These are phyloP conservation scores for Xyrauchen texanus DNA, from an alignment of 2,113 vertebrate genomes.

Conservation along the genomic window DNA sequence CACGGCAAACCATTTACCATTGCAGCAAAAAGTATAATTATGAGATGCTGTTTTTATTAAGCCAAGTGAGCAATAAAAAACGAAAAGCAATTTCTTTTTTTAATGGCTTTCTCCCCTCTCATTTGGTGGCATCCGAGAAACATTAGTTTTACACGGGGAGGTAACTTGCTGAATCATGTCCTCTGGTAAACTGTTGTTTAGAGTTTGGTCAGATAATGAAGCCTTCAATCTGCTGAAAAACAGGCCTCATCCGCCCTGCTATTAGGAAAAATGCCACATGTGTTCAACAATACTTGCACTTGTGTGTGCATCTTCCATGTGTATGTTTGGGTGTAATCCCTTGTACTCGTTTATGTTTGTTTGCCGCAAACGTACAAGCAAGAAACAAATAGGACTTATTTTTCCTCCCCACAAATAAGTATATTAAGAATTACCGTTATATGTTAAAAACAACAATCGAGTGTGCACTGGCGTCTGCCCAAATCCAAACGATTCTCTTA, in stretches of 20 bases:
- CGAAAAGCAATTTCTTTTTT: slow-evolving; percentile 54
- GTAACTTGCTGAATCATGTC: slow-evolving; percentile 55
- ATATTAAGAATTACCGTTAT: slow-evolving; percentile 19
- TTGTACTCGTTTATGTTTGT: slow-evolving; percentile 47
- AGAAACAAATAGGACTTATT: slow-evolving; percentile 49
- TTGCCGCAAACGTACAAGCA: slow-evolving; percentile 31
- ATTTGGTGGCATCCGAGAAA: slow-evolving; percentile 22
- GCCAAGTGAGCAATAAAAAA: slow-evolving; percentile 65
- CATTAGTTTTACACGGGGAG: slow-evolving; percentile 45
- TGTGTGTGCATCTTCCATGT: neutral
- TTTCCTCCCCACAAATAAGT: slow-evolving; percentile 14
- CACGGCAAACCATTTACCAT: slow-evolving; percentile 52
- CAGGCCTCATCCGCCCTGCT: slow-evolving; percentile 38
- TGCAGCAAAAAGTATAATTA: slow-evolving; percentile 68
- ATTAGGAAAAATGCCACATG: slow-evolving; percentile 48
- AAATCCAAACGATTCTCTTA: neutral
- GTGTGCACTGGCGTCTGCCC: neutral
- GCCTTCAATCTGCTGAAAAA: slow-evolving; percentile 23
- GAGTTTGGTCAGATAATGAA: slow-evolving; percentile 49
- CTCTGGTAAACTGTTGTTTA: slow-evolving; percentile 46
- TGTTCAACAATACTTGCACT: slow-evolving; percentile 23
- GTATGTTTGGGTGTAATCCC: slow-evolving; percentile 32
- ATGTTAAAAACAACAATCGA: neutral
- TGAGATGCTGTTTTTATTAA: slow-evolving; percentile 71
- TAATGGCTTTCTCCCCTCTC: slow-evolving; percentile 11